A percentile compares a stretch with the other conserved stretches of the same genome.
phyloP scores from a whole-genome alignment of 2,113 vertebrate genomes.

The Prionailurus bengalensis region DNA sequence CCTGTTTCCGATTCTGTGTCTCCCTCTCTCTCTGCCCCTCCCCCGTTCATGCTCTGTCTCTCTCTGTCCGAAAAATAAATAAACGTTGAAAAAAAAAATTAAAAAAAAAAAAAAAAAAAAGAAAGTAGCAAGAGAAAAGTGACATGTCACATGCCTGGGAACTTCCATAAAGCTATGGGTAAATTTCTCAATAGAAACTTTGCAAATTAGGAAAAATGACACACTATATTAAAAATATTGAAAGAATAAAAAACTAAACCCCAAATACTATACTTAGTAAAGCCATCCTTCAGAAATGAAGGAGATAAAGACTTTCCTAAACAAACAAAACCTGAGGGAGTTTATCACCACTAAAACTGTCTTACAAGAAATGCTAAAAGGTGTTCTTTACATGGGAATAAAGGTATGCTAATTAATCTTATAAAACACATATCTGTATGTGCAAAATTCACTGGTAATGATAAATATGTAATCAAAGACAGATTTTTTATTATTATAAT shows the following conservation, averaged over 20 bases:
- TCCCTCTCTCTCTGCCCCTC: no score
- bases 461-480: not conserved
- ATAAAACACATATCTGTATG: not conserved
- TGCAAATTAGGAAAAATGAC: not conserved
- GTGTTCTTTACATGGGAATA: not conserved
- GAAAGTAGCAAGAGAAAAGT: not conserved
- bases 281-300: not conserved
- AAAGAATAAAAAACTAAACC: not conserved
- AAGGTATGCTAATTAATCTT: not conserved
- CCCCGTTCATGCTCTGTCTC: no score
- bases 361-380: not conserved
- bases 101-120: no score
- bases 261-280: not conserved
- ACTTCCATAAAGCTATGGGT: not conserved
- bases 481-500: not conserved
- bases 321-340: not conserved
- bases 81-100: no score
- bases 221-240: not conserved
- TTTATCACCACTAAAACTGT: not conserved
- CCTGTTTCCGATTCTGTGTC: no score
- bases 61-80: no score
- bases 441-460: not conserved
- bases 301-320: not conserved
- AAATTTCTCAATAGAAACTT: not conserved
- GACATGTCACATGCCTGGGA: not conserved